Evolutionary conservation across 2,113 vertebrate genomes (phyloP).

Genomic region (Dolichallabes microphthalmus): DNA sequence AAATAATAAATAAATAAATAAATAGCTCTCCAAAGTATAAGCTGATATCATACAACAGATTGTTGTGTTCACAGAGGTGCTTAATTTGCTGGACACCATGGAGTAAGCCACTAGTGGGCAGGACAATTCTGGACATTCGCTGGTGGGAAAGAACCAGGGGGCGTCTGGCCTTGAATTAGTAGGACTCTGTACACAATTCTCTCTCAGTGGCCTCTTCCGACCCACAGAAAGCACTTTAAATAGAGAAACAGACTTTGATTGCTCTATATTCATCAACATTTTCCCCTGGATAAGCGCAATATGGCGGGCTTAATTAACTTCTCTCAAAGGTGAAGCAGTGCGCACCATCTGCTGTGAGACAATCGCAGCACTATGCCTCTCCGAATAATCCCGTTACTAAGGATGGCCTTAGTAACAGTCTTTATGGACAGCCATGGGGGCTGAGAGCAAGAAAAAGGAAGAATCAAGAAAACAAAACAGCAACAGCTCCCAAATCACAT

Average conservation of each 20-base stretch:
- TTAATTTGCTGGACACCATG: slow-evolving; percentile 86
- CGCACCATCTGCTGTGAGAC: slow-evolving; percentile 99
- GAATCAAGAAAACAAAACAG: slow-evolving; percentile 78
- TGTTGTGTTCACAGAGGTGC: slow-evolving; percentile 79
- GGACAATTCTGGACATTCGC: slow-evolving; percentile 82
- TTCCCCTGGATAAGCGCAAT: slow-evolving; percentile 96
- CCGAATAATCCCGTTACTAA: slow-evolving; percentile 94
- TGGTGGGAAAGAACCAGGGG: slow-evolving; percentile 85
- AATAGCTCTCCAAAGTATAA: neutral
- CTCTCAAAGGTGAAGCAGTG: slow-evolving; percentile 99
- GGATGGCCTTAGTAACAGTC: slow-evolving; percentile 55
- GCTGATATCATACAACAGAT: slow-evolving; percentile 82
- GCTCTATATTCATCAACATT: slow-evolving; percentile 98
- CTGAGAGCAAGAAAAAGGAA: slow-evolving; percentile 59
- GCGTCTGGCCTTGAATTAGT: slow-evolving; percentile 89
- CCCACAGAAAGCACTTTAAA: slow-evolving; percentile 82
- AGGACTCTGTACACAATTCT: slow-evolving; percentile 93
- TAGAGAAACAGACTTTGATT: slow-evolving; percentile 92
- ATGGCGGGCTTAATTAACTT: slow-evolving; percentile 99
- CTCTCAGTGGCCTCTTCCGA: slow-evolving; percentile 90
- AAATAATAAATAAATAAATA: too few species aligned
- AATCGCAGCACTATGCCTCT: slow-evolving; percentile 96
- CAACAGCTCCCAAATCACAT: slow-evolving; percentile 75
- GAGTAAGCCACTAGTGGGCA: slow-evolving; percentile 80
- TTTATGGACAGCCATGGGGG: slow-evolving; percentile 47